Base-by-base conservation (phyloP, 2,888 invertebrate genomes). In the Noctua pronuba region DNA sequence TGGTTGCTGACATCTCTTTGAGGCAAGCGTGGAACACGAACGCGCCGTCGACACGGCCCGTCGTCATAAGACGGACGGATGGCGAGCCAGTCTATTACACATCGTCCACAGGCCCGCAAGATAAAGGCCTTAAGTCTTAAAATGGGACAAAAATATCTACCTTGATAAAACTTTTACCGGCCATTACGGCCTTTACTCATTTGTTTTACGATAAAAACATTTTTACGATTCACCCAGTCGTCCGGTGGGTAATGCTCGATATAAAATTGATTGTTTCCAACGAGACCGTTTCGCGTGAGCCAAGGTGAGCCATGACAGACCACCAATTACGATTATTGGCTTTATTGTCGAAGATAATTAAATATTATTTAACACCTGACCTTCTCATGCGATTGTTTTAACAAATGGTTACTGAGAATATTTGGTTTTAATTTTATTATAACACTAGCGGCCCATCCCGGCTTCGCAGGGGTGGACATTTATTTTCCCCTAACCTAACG, bases 231-330 rank as follows among this genome's bases (percentile, higher is more conserved):
- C 65, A 62, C 62, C 52, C 62, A 64, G 62, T 55, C 62, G 58
- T 3, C 16, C 41, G 38, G 65, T n/a, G n/a, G 65, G 35, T 82
- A 49, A 75, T 58, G 65, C 46, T 52, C 52, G 66, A 78, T 76
- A 85, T 80, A 67, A 76, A 80, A 77, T 84, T 77, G 70, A 84
- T 84, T 68, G 73, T 46, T 70, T 66, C 60, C n/a, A 72, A 75
- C n/a, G 58, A 60, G 67, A 73, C 73, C 21, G 60, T 82, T 77
- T 77, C 66, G 89, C 91, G 88, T 90, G 89, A 44, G 70, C 70
- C 87, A 87, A 89, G 90, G 91, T 82, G 77, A 86, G 13, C 66
- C 55, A 13, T 71, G 68, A 66, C 79, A 70, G 66, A 62, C 71
- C 75, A 77, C 72, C 83, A 75, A 84, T 85, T 84, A 87, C 69